Evolutionary conservation across 2,797 vertebrate species (phyloP), one percentile per base, ranked within the genome.

Genomic region (Microhierax caerulescens): DNA sequence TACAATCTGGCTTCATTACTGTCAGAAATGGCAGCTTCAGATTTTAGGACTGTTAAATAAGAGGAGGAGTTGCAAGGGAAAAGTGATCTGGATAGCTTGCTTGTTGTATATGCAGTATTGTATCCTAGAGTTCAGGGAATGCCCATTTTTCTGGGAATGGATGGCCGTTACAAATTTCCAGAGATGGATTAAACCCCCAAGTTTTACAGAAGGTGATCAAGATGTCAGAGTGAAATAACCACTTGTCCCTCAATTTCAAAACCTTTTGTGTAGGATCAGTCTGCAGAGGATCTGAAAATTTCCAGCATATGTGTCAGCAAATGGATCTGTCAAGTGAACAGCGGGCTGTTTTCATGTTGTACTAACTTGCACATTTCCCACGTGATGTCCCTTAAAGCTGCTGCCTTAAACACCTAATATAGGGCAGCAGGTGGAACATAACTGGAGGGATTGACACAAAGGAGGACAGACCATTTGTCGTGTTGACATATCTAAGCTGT

Each of bases 401-500:
- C 63, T 94, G 51, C 85, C 24, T 47, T 78, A 75, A 83, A 92
- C 79, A 59, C 85, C 56, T 82, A 78, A 69, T 91, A 59, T 60
- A 65, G 77, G 73, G 67, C 93, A 94, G 89, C 72, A 95, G 92
- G 68, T 97, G 86, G 70, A 24, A 90, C 70, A 8, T 91, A 89
- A 87, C 94, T 65, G 48, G 43, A 50, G 93, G 88, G 75, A 85
- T 59, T 95, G 86, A 77, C 73, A 41, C 70, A 43, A 39, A 92
- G 74, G 74, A 86, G 89, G 86, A 82, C 61, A 77, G 61, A 88
- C 92, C 78, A 50, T 94, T 96, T 95, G 89, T 74, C 20, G 68
- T 90, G 93, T 63, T 97, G 97, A 96, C 93, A 91, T 76, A 81
- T 95, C 95, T 87, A 88, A 88, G 94, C 96, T 95, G 90, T 85